phyloP scores from a whole-genome alignment of 1,140 invertebrate species.

The Pseudomyrmex flavicornis region DNA sequence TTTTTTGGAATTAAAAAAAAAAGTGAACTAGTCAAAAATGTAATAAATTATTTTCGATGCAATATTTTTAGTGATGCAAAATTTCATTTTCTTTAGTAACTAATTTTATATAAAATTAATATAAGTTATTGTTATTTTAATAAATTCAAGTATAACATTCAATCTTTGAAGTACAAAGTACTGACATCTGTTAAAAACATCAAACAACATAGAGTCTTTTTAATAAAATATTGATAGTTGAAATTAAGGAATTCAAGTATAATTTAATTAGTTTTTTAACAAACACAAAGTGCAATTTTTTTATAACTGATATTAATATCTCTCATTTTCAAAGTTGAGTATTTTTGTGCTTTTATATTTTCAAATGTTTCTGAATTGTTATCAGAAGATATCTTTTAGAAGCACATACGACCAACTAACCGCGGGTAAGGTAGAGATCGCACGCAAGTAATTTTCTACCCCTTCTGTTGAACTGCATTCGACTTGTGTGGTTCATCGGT shows the following conservation, averaged over 20 bases:
- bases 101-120: neutral
- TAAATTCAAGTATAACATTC: neutral
- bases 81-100: neutral
- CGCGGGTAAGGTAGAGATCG: slow-evolving; percentile 29
- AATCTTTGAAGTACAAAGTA: neutral
- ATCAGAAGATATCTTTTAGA: neutral
- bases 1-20: slow-evolving; percentile 24
- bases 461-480: neutral
- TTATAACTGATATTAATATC: too few relatives aligned
- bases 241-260: neutral
- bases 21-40: neutral
- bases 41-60: neutral
- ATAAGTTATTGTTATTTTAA: too few relatives aligned
- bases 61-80: neutral
- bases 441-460: neutral
- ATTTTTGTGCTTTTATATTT: slow-evolving; percentile 1
- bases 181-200: slow-evolving; percentile 21
- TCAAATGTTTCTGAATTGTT: neutral
- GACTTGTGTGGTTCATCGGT: neutral
- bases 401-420: neutral
- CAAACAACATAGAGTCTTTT: neutral
- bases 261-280: neutral
- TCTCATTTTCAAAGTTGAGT: too few relatives aligned
- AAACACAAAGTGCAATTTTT: neutral
- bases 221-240: slow-evolving; percentile 24